Evolutionary conservation across 2,888 invertebrate species (phyloP).

Genomic region (Epistrophella euchroma): DNA sequence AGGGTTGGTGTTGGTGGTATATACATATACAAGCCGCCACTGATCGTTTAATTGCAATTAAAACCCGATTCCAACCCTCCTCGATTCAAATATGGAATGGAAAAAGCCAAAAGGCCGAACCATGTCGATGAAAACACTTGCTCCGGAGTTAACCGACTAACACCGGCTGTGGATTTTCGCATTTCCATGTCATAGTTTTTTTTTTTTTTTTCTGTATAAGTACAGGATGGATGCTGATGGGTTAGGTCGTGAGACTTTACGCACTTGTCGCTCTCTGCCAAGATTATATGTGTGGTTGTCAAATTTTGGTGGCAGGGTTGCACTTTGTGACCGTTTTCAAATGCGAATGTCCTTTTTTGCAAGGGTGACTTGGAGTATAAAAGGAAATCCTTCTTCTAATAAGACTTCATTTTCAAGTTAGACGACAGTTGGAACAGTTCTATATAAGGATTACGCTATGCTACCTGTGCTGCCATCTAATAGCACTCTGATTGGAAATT

Average conservation of each 20-base stretch:
- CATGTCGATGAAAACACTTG: conserved; percentile 72
- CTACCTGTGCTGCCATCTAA: conserved; percentile 78
- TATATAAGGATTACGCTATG: conserved; percentile 75
- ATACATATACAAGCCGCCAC: conserved; percentile 77
- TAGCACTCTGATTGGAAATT: conserved; percentile 78
- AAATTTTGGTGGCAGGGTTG: conserved; percentile 70
- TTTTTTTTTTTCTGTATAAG: not conserved
- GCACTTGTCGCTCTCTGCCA: conserved; percentile 81
- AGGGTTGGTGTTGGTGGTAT: conserved; percentile 75
- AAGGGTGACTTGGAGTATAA: conserved; percentile 79
- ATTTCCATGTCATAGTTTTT: conserved; percentile 55
- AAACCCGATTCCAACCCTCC: conserved; percentile 80
- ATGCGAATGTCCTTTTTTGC: conserved; percentile 34
- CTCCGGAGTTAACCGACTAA: conserved; percentile 61
- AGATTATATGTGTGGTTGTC: conserved; percentile 39
- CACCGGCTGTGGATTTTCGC: conserved; percentile 74
- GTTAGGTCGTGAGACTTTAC: conserved; percentile 82
- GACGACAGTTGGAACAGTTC: conserved; percentile 78
- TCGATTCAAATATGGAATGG: conserved; percentile 48
- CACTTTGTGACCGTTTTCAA: conserved; percentile 63
- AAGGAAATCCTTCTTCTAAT: conserved; percentile 80
- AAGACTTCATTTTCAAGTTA: conserved; percentile 81
- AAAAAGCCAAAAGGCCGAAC: conserved; percentile 80
- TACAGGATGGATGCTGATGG: conserved; percentile 63
- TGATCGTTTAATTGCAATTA: conserved; percentile 84